Percentiles rank a stretch among this genome's conserved stretches.
phyloP scores from a whole-genome alignment of 2,888 invertebrate genomes.

The Monopis laevigella region DNA sequence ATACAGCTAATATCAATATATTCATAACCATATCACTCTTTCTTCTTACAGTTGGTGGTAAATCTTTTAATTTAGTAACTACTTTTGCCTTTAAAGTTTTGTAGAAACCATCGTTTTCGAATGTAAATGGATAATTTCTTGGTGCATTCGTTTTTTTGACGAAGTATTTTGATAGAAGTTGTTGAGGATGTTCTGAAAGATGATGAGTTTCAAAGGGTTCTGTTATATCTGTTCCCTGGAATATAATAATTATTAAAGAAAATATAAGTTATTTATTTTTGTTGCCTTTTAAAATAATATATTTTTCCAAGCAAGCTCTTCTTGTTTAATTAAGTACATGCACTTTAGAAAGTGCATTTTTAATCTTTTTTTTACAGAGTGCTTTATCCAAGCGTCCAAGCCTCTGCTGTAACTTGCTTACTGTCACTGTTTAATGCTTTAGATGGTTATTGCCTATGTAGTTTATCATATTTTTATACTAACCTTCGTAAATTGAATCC shows the following conservation, averaged over 20 bases:
- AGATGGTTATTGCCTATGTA: no score
- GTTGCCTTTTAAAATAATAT: no score
- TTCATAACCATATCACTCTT: constrained; percentile 44
- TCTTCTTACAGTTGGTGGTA: constrained; percentile 41
- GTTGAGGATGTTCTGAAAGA: constrained; percentile 64
- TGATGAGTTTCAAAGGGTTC: constrained; percentile 73
- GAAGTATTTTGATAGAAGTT: constrained; percentile 73
- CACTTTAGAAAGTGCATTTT: no score
- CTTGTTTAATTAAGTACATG: no score
- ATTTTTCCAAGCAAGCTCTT: no score
- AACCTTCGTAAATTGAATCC: constrained; percentile 76
- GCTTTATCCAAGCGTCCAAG: no score
- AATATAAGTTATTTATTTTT: no score
- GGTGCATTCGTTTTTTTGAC: constrained; percentile 69
- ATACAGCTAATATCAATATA: constrained; percentile 29
- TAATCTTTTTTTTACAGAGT: no score
- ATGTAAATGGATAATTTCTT: constrained; percentile 77
- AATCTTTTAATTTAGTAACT: constrained; percentile 56
- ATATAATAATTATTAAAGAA: constrained; percentile 16
- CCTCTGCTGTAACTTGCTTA: no score
- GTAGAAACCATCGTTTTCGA: constrained; percentile 81
- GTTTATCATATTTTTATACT: no score
- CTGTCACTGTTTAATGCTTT: no score
- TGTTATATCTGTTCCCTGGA: constrained; percentile 72
- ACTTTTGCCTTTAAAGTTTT: constrained; percentile 74